phyloP scores from a whole-genome alignment of 2,888 invertebrate genomes.

The Dusona sp. region DNA sequence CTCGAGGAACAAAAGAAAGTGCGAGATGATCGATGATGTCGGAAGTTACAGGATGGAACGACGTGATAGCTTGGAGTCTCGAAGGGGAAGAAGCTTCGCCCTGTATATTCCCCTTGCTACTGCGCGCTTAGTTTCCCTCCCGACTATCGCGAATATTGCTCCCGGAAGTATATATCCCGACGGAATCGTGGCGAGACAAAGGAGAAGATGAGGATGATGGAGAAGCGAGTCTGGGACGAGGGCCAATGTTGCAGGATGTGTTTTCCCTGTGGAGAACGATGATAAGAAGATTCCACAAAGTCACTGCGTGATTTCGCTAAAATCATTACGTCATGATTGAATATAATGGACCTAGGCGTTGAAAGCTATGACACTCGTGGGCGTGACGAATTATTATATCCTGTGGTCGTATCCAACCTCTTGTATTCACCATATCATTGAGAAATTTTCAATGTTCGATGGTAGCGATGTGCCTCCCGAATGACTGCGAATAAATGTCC shows the following conservation, averaged over 20 bases:
- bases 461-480: conserved; percentile 10
- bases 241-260: conserved; percentile 24
- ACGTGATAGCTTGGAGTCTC: conserved; percentile 32
- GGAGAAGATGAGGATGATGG: conserved; percentile 24
- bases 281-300: conserved; percentile 45
- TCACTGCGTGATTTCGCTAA: conserved; percentile 58
- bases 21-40: conserved; percentile 70
- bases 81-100: conserved; percentile 18
- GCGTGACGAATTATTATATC: conserved; percentile 57
- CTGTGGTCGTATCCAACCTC: background rate
- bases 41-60: conserved; percentile 33
- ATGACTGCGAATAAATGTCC: conserved; percentile 49
- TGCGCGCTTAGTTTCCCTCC: conserved; percentile 18
- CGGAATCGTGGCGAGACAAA: conserved; percentile 67
- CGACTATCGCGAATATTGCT: conserved; percentile 60
- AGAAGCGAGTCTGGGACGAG: conserved; percentile 32
- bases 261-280: conserved; percentile 48
- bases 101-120: conserved; percentile 13
- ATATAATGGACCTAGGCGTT: background rate
- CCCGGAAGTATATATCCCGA: conserved; percentile 63
- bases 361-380: conserved; percentile 18
- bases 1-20: conserved; percentile 63
- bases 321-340: conserved; percentile 31
- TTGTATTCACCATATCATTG: conserved; percentile 30
- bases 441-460: conserved; percentile 45